Evolutionary conservation across 1,140 invertebrate genomes (phyloP), one percentile per base, ranked within the genome.

Genomic region (Chironomus tepperi): DNA sequence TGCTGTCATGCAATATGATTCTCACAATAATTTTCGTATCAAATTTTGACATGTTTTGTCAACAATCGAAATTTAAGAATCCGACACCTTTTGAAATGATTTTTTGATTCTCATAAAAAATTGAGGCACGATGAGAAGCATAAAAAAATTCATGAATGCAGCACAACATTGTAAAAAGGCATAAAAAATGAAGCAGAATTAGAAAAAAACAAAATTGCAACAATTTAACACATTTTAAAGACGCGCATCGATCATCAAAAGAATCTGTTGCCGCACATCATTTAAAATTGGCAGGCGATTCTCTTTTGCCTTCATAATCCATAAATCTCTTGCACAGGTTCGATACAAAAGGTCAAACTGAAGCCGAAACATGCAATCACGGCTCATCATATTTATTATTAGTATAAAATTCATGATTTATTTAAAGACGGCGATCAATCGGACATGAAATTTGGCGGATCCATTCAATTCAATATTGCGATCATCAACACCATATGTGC

Each of bases 11-110:
- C 47, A 57, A 57, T 57, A n/a, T 57, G 47, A 57, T n/a, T 12
- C 47, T 57, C 12, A 57, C 12, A 57, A 57, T 57, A 57, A 57
- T 57, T 57, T 57, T 57, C 47, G 47, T 57, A 57, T 57, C 47
- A 57, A 57, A 57, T 57, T 57, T 57, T 57, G 47, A 57, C 47
- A 57, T 57, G 47, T 57, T 57, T 57, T 57, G 47, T 57, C 47
- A 57, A 57, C 47, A 57, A 15, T 57, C 24, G 24, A 34, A 34
- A 34, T 5, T 2, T 34, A 34, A 34, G 24, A 57, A 57, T 57
- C 47, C n/a, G 47, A 57, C 47, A 15, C 47, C 47, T 57, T 12
- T 5, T 12, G 47, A 12, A 57, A 15, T n/a, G 47, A 12, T 34
- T 34, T 34, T 34, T n/a, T 57, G 47, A n/a, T 57, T 12, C 9